Evolutionary conservation across 1,140 invertebrate genomes (phyloP).

Genomic region (Drosophila arizonae): DNA sequence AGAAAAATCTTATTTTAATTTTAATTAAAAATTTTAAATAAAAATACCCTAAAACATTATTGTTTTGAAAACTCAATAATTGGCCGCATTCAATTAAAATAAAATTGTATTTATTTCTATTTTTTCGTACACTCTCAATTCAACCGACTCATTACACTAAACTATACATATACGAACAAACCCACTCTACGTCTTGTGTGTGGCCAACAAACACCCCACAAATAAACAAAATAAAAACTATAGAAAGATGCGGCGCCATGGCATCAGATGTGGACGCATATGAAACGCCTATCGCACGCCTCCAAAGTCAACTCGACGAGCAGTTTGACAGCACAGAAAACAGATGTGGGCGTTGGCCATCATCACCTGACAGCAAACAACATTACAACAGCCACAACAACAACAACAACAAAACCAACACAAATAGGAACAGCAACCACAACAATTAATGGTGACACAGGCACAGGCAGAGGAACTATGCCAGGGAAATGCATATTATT

Average conservation of each 20-base stretch:
- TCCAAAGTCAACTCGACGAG: slow-evolving; percentile 81
- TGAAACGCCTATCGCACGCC: slow-evolving; percentile 81
- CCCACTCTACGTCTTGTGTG: slow-evolving; percentile 28
- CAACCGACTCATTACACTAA: slow-evolving; percentile 17
- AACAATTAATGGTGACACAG: slow-evolving; percentile 20
- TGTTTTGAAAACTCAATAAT: slow-evolving; percentile 47
- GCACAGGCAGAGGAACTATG: slow-evolving; percentile 37
- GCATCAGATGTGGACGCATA: slow-evolving; percentile 82
- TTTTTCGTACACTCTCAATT: slow-evolving; percentile 61
- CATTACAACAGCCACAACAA: slow-evolving; percentile 27
- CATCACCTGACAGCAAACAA: slow-evolving; percentile 53
- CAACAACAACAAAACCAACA: slow-evolving; percentile 9
- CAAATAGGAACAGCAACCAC: slow-evolving; percentile 25
- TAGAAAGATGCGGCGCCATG: slow-evolving; percentile 78
- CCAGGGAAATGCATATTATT: slow-evolving; percentile 76
- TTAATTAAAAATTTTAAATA: slow-evolving; percentile 5
- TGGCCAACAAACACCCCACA: slow-evolving; percentile 9
- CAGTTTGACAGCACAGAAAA: slow-evolving; percentile 79
- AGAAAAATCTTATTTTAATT: slow-evolving; percentile 10
- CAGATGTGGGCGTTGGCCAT: slow-evolving; percentile 69
- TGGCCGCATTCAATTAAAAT: slow-evolving; percentile 61
- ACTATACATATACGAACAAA: slow-evolving; percentile 33
- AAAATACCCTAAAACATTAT: slow-evolving; percentile 26
- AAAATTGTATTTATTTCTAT: slow-evolving; percentile 73
- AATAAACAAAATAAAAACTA: slow-evolving; percentile 35